Percentiles rank a stretch among this genome's conserved stretches.
Conservation (phyloP, 2,113 vertebrate species). For the Zapornia atra region DNA sequence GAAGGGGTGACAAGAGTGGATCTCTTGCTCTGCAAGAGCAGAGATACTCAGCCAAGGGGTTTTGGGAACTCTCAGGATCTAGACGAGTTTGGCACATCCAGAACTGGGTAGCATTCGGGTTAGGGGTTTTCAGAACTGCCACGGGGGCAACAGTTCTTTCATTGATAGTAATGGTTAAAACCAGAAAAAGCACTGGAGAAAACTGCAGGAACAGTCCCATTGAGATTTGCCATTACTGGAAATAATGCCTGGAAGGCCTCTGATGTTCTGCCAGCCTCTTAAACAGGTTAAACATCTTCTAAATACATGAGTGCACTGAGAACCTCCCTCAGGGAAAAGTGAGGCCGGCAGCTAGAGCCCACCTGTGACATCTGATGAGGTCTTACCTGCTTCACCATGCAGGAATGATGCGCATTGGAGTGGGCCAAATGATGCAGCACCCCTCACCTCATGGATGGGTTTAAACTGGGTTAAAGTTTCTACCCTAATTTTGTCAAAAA, state of each 20-base stretch:
- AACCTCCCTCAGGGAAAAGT: neutral
- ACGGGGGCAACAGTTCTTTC: neutral
- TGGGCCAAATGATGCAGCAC: neutral
- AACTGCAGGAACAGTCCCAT: neutral
- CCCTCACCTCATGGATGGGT: neutral
- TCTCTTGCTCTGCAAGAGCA: neutral
- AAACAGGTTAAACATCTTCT: neutral
- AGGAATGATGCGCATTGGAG: fast-evolving
- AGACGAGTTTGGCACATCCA: neutral
- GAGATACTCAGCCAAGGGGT: neutral
- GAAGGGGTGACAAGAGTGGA: neutral
- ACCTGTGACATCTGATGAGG: neutral
- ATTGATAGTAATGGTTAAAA: neutral
- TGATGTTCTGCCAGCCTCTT: neutral
- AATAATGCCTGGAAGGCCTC: neutral
- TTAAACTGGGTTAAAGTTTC: neutral
- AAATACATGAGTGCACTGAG: neutral
- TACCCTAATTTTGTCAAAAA: neutral
- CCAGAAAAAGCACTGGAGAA: neutral
- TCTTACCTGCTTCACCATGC: fast-evolving
- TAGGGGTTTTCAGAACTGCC: neutral
- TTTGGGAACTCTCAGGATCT: neutral
- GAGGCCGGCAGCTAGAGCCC: neutral
- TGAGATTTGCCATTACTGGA: neutral
- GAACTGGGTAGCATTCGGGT: neutral